Conservation (phyloP, 2,888 invertebrate species). For the Apamea monoglypha region DNA sequence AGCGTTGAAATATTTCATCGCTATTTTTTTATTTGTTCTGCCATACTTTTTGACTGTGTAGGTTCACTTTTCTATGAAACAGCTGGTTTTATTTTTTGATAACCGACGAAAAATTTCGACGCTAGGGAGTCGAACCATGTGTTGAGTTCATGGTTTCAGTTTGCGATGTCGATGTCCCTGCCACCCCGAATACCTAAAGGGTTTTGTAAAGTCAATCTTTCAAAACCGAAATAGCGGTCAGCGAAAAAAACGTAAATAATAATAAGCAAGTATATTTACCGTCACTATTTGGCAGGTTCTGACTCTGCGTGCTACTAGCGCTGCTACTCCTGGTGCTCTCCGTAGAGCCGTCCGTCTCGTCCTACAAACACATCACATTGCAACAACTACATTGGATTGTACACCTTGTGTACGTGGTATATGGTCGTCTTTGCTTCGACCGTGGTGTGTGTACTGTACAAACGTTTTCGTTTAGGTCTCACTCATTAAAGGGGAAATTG, state of each 20-base stretch:
- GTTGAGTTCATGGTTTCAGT: no score
- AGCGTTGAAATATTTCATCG: no score
- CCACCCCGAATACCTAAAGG: not conserved
- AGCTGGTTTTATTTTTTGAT: no score
- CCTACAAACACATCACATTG: constrained; percentile 79
- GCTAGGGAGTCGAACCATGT: no score
- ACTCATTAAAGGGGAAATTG: not conserved
- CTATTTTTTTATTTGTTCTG: no score
- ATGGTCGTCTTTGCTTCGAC: constrained; percentile 48
- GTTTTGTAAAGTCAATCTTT: not conserved
- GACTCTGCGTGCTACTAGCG: constrained; percentile 86
- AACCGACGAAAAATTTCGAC: no score
- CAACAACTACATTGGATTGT: constrained; percentile 31
- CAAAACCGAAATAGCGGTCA: not conserved
- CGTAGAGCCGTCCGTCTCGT: constrained; percentile 91
- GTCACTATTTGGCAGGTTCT: constrained; percentile 85
- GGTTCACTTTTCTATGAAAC: no score
- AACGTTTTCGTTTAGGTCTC: constrained; percentile 5
- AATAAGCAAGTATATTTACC: constrained; percentile 72
- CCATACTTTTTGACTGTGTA: no score
- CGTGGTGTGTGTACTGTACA: constrained; percentile 48
- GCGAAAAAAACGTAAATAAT: not conserved
- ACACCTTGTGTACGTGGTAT: constrained; percentile 23
- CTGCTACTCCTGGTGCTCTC: constrained; percentile 85
- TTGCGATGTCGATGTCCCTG: no score